These are phyloP conservation scores for Hylaeus volcanicus DNA, from an alignment of 1,140 invertebrate genomes.

Conservation along the genomic window DNA sequence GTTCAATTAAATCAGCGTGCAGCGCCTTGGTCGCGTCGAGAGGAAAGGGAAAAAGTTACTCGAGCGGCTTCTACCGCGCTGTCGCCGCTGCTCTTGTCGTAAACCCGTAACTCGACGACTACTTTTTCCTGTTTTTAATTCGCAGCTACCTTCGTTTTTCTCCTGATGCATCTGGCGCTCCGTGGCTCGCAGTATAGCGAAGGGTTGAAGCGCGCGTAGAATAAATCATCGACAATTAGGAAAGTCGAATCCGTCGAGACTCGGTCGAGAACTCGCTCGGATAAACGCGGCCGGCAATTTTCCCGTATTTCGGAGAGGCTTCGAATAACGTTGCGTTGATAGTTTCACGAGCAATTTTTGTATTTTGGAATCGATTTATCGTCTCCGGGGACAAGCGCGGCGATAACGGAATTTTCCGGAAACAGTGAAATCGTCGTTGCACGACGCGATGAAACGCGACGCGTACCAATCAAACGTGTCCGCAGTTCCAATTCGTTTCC, in stretches of 20 bases:
- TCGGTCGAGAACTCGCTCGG: no score
- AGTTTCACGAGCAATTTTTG: no score
- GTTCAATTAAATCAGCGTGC: constrained; percentile 33
- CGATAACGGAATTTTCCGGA: background rate
- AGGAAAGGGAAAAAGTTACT: background rate
- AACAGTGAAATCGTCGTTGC: background rate
- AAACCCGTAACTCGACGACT: background rate
- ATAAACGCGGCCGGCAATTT: no score
- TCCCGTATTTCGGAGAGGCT: no score
- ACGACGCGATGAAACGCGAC: background rate
- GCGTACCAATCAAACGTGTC: background rate
- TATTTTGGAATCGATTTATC: no score
- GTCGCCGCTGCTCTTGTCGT: background rate
- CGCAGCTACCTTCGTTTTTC: background rate
- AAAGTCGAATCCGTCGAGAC: background rate
- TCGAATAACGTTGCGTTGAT: no score
- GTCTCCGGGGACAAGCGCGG: no score
- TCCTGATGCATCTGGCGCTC: background rate
- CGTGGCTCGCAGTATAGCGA: background rate
- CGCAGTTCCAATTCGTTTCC: background rate
- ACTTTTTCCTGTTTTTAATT: background rate
- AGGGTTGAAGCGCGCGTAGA: no score
- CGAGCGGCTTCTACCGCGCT: background rate
- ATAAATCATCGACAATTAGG: no score
- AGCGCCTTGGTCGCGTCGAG: background rate